Evolutionary conservation across 2,797 vertebrate species (phyloP).

Genomic region (Pseudochirops cupreus): DNA sequence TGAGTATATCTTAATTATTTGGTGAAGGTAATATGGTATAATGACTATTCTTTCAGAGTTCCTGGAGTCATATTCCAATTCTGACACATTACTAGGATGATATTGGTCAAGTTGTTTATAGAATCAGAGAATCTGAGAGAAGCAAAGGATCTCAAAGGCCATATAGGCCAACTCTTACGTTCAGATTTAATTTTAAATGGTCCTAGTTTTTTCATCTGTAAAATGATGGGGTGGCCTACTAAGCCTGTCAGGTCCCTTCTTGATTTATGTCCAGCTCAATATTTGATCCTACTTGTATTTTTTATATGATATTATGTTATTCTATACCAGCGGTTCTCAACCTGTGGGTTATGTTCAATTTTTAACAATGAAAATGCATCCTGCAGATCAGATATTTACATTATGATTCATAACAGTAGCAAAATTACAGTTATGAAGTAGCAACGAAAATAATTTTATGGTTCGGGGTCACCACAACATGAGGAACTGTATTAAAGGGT

Average conservation of each 20-base stretch:
- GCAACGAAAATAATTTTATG: too few species aligned
- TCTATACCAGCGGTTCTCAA: not conserved
- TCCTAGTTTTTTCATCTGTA: not conserved
- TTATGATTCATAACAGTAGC: too few species aligned
- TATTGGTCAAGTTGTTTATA: not conserved
- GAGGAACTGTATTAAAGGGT: too few species aligned
- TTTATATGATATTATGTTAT: not conserved
- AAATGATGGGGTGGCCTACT: not conserved
- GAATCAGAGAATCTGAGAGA: not conserved
- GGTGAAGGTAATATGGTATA: not conserved
- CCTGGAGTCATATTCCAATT: not conserved
- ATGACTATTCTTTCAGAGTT: not conserved
- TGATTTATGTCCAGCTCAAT: not conserved
- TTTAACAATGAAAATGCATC: too few species aligned
- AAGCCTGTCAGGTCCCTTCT: not conserved
- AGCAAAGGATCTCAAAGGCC: not conserved
- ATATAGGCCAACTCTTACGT: not conserved
- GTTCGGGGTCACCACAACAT: too few species aligned
- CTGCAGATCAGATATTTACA: too few species aligned
- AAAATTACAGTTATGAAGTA: too few species aligned
- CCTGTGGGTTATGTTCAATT: too few species aligned
- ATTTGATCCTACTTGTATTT: not conserved
- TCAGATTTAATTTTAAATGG: not conserved
- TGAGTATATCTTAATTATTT: not conserved
- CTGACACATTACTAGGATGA: not conserved